Percentiles rank a stretch among this genome's conserved stretches.
phyloP scores from a whole-genome alignment of 2,888 invertebrate genomes.

The Nomada fabriciana region DNA sequence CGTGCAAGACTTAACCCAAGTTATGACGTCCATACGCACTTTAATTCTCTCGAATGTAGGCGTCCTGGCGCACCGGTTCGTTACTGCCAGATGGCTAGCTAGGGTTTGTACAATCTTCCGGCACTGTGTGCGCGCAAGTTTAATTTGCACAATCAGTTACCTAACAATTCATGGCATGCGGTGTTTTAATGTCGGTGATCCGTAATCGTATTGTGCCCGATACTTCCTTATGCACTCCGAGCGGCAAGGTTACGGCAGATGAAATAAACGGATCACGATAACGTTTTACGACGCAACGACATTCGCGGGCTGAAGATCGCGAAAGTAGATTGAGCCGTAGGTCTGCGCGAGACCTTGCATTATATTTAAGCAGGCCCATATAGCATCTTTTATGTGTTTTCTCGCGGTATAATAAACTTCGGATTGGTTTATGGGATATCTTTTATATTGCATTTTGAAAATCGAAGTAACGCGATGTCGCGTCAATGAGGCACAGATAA shows the following conservation, averaged over 20 bases:
- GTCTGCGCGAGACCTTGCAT: not conserved
- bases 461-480: too few species aligned
- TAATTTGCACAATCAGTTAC: constrained; percentile 54
- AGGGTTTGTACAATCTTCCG: constrained; percentile 40
- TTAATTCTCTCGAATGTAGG: constrained; percentile 58
- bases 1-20: constrained; percentile 39
- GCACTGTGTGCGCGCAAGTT: constrained; percentile 31
- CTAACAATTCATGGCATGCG: constrained; percentile 39
- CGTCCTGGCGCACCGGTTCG: constrained; percentile 37
- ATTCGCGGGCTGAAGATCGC: constrained; percentile 32
- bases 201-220: constrained; percentile 35
- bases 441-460: too few species aligned
- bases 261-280: constrained; percentile 42
- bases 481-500: too few species aligned
- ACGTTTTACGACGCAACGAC: constrained; percentile 36
- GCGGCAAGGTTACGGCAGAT: constrained; percentile 33
- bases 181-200: constrained; percentile 52
- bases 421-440: not conserved
- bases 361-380: not conserved
- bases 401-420: not conserved
- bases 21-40: constrained; percentile 54
- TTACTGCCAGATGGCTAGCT: constrained; percentile 43
- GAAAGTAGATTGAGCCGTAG: constrained; percentile 26
- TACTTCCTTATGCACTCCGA: constrained; percentile 21
- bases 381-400: not conserved